Conservation (phyloP, 2,113 vertebrate species). For the Macquaria ambigua region DNA sequence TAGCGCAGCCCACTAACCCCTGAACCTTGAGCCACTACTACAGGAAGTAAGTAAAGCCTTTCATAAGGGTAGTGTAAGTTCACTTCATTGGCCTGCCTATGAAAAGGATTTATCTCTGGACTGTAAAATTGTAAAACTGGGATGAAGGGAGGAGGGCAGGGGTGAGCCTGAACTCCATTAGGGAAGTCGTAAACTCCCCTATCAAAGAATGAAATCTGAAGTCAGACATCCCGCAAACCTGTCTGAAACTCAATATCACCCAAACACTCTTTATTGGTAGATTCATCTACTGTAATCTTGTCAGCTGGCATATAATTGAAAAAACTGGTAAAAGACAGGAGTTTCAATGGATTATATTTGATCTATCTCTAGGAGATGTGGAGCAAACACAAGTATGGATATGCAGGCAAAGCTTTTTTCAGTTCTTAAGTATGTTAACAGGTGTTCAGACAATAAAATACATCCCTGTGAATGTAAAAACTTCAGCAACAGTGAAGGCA, state of each 20-base stretch:
- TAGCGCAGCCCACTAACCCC: conserved; percentile 71
- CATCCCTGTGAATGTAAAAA: conserved; percentile 10
- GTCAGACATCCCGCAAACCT: conserved; percentile 53
- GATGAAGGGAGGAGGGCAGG: conserved; percentile 52
- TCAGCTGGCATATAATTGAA: conserved; percentile 36
- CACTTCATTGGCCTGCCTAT: conserved; percentile 52
- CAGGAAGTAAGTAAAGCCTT: conserved; percentile 79
- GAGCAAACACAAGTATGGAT: conserved; percentile 1
- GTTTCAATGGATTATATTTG: conserved; percentile 29
- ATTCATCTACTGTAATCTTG: background rate
- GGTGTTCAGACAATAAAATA: conserved; percentile 51
- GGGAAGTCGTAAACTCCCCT: conserved; percentile 71
- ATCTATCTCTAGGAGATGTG: conserved; percentile 14
- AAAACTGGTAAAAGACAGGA: conserved; percentile 23
- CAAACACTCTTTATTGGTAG: conserved; percentile 40
- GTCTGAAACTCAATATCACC: conserved; percentile 49
- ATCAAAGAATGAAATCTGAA: conserved; percentile 71
- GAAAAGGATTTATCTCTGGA: conserved; percentile 74
- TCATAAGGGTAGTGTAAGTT: conserved; percentile 73
- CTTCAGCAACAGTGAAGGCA: background rate
- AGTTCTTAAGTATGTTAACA: conserved; percentile 48
- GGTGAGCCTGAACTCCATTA: conserved; percentile 53
- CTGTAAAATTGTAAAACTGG: conserved; percentile 48
- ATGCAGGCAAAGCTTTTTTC: conserved; percentile 24
- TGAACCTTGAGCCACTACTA: conserved; percentile 70